Evolutionary conservation across 2,113 vertebrate species (phyloP).

Genomic region (Dolichotis patagonum): DNA sequence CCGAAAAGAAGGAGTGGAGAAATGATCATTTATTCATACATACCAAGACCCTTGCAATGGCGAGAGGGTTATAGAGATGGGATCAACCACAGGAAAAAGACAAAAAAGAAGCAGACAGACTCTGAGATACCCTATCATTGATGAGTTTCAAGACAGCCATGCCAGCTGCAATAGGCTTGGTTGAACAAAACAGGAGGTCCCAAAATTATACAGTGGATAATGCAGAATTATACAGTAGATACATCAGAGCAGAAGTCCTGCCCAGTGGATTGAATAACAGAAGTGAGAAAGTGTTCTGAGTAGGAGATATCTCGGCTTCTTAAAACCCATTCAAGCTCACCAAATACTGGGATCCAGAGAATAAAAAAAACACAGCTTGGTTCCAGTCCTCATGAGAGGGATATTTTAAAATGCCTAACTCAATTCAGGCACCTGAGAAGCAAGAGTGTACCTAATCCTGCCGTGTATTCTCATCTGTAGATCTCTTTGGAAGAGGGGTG

Average conservation of each 20-base stretch:
- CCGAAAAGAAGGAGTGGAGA: not conserved
- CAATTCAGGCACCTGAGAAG: not conserved
- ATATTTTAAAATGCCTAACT: not conserved
- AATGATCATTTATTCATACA: too few species aligned
- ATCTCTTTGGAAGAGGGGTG: not conserved
- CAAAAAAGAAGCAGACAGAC: not conserved
- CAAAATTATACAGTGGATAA: not conserved
- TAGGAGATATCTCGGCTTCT: not conserved
- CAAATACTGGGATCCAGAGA: not conserved
- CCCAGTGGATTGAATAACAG: not conserved
- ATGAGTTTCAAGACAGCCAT: not conserved
- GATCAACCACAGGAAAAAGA: not conserved
- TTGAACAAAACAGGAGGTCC: not conserved
- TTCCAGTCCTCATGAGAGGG: not conserved
- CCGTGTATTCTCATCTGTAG: not conserved
- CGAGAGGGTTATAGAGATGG: not conserved
- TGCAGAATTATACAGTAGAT: not conserved
- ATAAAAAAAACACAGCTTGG: not conserved
- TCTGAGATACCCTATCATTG: not conserved
- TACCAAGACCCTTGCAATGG: not conserved
- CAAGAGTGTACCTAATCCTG: not conserved
- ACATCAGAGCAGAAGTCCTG: not conserved
- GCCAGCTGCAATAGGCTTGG: not conserved
- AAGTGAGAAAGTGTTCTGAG: not conserved
- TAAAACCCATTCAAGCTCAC: not conserved